Evolutionary conservation across 2,888 invertebrate species (phyloP).

Genomic region (Mythimna vitellina): DNA sequence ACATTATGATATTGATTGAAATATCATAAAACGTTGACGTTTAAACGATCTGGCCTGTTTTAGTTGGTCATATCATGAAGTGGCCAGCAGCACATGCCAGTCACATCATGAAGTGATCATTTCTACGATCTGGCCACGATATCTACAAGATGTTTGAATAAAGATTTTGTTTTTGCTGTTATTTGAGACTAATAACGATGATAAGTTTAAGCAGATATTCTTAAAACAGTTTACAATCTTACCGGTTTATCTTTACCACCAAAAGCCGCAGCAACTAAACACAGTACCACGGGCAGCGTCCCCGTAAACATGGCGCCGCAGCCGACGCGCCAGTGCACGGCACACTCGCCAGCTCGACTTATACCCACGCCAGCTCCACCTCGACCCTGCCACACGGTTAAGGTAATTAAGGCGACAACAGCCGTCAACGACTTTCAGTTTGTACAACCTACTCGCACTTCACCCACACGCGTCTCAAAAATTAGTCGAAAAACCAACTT

Average conservation of each 20-base stretch:
- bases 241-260: slow-evolving; percentile 83
- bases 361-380: slow-evolving; percentile 53
- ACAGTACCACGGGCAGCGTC: slow-evolving; percentile 74
- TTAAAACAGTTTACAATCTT: slow-evolving; percentile 56
- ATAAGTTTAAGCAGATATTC: no score
- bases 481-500: background rate
- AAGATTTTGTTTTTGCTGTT: no score
- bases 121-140: no score
- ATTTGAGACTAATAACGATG: no score
- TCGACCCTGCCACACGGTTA: slow-evolving; percentile 28
- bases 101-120: no score
- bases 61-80: no score
- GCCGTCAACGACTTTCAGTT: background rate
- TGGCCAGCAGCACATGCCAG: no score
- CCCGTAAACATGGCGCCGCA: slow-evolving; percentile 79
- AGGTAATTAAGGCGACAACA: background rate
- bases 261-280: slow-evolving; percentile 70
- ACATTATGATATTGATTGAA: no score
- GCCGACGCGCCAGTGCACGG: slow-evolving; percentile 63
- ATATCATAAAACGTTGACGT: no score
- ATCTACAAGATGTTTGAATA: no score
- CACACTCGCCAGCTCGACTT: slow-evolving; percentile 56
- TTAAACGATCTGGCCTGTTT: no score
- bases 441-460: background rate
- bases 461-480: background rate